phyloP scores from a whole-genome alignment of 2,797 vertebrate species.

The Artibeus jamaicensis region DNA sequence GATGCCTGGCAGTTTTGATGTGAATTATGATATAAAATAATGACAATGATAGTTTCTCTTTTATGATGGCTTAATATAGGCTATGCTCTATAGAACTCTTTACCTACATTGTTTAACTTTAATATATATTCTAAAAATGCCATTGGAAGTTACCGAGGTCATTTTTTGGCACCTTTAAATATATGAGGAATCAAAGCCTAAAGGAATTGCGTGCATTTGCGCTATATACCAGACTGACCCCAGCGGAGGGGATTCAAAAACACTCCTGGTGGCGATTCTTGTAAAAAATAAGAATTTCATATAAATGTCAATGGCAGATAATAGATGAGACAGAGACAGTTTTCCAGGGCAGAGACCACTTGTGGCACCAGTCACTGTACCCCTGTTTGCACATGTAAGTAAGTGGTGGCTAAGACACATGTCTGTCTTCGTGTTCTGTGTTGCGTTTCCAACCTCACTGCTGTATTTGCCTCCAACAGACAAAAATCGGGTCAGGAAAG shows the following conservation, averaged over 20 bases:
- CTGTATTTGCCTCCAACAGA: constrained; percentile 81
- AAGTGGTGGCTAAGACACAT: background rate
- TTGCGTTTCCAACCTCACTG: background rate
- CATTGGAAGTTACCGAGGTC: background rate
- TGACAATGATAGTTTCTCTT: background rate
- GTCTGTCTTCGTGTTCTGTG: background rate
- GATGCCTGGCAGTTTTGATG: background rate
- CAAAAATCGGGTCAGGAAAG: constrained; percentile 97
- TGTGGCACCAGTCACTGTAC: background rate
- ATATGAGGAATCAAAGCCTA: background rate
- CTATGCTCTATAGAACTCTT: background rate
- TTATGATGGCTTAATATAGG: background rate
- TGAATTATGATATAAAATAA: background rate
- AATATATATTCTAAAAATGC: background rate
- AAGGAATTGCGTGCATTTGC: background rate
- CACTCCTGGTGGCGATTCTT: background rate
- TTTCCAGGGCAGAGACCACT: background rate
- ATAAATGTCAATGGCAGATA: background rate
- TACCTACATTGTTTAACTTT: background rate
- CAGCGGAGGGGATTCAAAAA: background rate
- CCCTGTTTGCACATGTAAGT: background rate
- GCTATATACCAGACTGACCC: background rate
- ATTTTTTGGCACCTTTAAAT: background rate
- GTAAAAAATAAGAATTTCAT: background rate
- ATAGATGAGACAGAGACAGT: background rate